phyloP scores from a whole-genome alignment of 2,888 invertebrate species.

The Fabriciana adippe region DNA sequence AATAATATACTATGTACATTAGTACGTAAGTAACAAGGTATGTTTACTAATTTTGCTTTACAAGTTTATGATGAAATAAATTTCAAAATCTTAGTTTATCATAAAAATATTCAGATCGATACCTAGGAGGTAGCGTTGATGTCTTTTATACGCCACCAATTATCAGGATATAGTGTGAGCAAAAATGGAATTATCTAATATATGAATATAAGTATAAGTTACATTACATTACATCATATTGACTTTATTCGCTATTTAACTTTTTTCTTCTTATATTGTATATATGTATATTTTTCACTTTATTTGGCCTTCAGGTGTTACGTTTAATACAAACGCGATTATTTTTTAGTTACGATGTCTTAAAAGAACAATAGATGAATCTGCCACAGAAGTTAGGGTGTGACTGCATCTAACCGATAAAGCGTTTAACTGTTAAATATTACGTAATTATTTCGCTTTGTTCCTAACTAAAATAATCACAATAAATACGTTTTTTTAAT shows the following conservation, averaged over 20 bases:
- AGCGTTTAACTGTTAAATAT: slow-evolving; percentile 13
- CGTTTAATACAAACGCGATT: slow-evolving; percentile 14
- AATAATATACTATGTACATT: no score
- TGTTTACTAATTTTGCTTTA: no score
- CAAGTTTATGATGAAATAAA: no score
- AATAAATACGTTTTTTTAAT: background rate
- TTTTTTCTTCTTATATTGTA: background rate
- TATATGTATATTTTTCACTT: background rate
- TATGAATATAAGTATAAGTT: background rate
- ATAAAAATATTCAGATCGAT: no score
- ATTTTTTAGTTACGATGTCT: slow-evolving; percentile 7
- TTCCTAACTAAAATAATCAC: background rate
- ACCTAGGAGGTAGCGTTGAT: slow-evolving; percentile 17
- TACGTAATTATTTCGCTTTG: slow-evolving; percentile 15
- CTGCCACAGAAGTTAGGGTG: slow-evolving; percentile 32
- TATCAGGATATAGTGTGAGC: background rate
- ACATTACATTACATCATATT: no score
- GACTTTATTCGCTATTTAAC: no score
- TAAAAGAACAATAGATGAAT: slow-evolving; percentile 20
- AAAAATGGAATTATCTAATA: background rate
- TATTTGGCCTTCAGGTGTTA: slow-evolving; percentile 5
- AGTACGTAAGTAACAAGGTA: no score
- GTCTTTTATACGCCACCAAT: slow-evolving; percentile 21
- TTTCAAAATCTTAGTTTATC: no score
- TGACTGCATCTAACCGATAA: slow-evolving; percentile 31